These are phyloP conservation scores for Rhyacophila evoluta DNA, from an alignment of 2,888 invertebrate species.

Conservation along the genomic window DNA sequence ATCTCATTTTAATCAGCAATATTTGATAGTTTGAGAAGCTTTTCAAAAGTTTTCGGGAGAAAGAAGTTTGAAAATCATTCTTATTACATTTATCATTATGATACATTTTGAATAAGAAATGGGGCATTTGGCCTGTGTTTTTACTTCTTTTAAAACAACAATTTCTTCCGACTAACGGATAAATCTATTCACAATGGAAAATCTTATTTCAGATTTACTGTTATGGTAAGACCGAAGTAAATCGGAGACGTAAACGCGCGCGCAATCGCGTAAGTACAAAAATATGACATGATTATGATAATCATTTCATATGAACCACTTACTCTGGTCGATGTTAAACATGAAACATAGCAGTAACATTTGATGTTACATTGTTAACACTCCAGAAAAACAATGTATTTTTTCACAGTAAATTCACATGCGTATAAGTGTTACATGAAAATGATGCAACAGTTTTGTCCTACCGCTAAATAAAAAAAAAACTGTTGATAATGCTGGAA, in stretches of 20 bases:
- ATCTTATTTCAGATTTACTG: not conserved
- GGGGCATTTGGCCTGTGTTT: not conserved
- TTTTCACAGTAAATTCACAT: not conserved
- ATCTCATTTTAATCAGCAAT: too few relatives aligned
- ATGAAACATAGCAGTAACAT: too few relatives aligned
- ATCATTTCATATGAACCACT: not conserved
- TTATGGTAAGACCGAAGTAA: not conserved
- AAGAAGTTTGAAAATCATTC: not conserved
- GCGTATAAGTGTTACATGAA: too few relatives aligned
- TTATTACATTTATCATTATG: not conserved
- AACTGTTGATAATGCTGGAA: too few relatives aligned
- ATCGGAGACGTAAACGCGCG: not conserved
- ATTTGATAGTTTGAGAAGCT: too few relatives aligned
- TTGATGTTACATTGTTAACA: too few relatives aligned
- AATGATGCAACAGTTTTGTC: too few relatives aligned
- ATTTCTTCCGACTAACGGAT: constrained; percentile 6
- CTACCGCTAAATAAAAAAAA: too few relatives aligned
- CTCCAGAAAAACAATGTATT: too few relatives aligned
- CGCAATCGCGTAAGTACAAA: not conserved
- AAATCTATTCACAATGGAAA: constrained; percentile 12
- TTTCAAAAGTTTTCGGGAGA: too few relatives aligned
- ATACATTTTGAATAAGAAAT: constrained; percentile 4
- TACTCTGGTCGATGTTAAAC: too few relatives aligned
- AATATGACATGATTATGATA: not conserved
- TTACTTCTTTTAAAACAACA: constrained; percentile 7